Conservation (phyloP, 2,797 vertebrate genomes). For the Balearica regulorum region DNA sequence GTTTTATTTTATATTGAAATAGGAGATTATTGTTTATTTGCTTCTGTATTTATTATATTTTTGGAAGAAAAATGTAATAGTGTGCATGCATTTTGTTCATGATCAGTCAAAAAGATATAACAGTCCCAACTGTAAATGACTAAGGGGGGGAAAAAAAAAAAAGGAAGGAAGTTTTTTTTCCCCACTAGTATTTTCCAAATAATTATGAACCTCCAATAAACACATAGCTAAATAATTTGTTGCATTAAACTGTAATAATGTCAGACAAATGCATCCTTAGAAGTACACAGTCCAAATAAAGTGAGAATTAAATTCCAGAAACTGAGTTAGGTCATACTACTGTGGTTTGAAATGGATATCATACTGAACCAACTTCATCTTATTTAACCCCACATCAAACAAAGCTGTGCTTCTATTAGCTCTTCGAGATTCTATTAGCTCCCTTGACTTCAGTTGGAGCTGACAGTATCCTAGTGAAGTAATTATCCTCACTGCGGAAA, state of each 20-base stretch:
- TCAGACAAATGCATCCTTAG: background rate
- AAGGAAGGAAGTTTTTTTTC: background rate
- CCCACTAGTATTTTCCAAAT: background rate
- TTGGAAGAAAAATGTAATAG: background rate
- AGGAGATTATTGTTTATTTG: accelerated
- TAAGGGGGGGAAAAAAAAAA: background rate
- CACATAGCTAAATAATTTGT: background rate
- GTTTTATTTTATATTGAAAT: background rate
- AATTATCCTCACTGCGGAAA: conserved; percentile 47
- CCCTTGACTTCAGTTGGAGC: conserved; percentile 27
- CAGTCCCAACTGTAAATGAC: background rate
- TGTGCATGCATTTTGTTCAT: background rate
- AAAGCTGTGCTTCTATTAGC: conserved; percentile 4
- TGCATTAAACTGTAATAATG: background rate
- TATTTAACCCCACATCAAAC: conserved; percentile 33
- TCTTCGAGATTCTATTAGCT: conserved; percentile 34
- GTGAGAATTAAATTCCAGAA: background rate
- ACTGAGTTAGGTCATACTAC: background rate
- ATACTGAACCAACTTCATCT: background rate
- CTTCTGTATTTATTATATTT: background rate
- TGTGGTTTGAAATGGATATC: background rate
- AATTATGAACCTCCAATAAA: background rate
- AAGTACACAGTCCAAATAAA: accelerated
- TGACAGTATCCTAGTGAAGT: conserved; percentile 43
- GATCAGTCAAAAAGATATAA: background rate